phyloP scores from a whole-genome alignment of 2,113 vertebrate genomes.

The Nibea coibor region DNA sequence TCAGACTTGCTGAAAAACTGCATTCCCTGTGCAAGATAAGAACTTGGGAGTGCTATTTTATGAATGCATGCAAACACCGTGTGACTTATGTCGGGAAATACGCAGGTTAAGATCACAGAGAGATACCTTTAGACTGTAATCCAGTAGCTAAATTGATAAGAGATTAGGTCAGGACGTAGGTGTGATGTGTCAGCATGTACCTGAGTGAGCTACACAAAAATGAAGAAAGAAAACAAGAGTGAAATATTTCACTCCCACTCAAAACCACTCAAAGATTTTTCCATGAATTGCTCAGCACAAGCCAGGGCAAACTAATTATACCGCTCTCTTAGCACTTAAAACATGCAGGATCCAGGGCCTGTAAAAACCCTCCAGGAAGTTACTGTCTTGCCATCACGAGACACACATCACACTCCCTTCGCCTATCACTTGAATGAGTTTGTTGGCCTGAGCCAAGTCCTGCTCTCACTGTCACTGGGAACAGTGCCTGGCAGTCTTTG shows the following conservation, averaged over 20 bases:
- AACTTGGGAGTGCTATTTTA: background rate
- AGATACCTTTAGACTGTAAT: background rate
- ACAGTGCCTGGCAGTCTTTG: background rate
- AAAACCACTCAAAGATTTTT: background rate
- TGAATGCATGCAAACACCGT: too few relatives aligned
- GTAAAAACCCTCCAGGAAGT: constrained; percentile 11
- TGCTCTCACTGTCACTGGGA: background rate
- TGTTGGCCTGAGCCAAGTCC: background rate
- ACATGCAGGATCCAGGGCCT: background rate
- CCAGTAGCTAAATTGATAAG: background rate
- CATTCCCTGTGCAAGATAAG: background rate
- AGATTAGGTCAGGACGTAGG: background rate
- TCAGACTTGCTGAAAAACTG: background rate
- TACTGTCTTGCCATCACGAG: constrained; percentile 15
- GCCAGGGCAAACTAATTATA: background rate
- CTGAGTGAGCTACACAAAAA: background rate
- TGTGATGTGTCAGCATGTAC: background rate
- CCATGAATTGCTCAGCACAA: background rate
- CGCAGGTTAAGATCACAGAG: background rate
- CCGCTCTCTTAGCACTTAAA: background rate
- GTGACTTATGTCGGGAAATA: too few relatives aligned
- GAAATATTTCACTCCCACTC: background rate
- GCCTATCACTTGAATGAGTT: constrained; percentile 11
- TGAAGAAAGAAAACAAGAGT: background rate
- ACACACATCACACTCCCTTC: constrained; percentile 15